phyloP scores from a whole-genome alignment of 2,797 vertebrate genomes.

The Lindbergichthys nudifrons region DNA sequence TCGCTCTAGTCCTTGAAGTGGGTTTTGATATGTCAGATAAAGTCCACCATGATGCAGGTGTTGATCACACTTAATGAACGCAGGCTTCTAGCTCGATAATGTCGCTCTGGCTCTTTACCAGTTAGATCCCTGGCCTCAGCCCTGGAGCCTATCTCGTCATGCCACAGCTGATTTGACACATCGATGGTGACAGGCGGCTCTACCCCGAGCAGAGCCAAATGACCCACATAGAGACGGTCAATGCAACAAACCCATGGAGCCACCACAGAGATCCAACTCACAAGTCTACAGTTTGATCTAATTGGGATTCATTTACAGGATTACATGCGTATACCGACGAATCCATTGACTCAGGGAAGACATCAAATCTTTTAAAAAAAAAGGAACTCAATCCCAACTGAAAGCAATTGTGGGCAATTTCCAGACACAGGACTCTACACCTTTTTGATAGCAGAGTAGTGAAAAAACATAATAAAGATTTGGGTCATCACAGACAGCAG shows the following conservation, averaged over 20 bases:
- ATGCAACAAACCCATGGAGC: neutral
- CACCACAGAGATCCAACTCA: neutral
- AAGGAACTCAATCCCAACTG: conserved; percentile 47
- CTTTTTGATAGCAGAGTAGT: conserved; percentile 34
- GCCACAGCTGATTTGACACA: conserved; percentile 67
- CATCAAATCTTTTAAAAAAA: neutral
- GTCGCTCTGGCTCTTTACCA: neutral
- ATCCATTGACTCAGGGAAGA: conserved; percentile 32
- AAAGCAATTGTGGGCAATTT: conserved; percentile 51
- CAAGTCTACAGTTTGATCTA: conserved; percentile 10
- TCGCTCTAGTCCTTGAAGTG: conserved; percentile 23
- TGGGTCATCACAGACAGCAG: conserved; percentile 70
- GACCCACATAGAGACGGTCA: conserved; percentile 60
- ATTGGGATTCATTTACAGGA: conserved; percentile 11
- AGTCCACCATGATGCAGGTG: conserved; percentile 27
- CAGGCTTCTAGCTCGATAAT: neutral
- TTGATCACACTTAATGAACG: conserved; percentile 26
- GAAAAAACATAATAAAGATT: conserved; percentile 62
- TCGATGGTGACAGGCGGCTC: conserved; percentile 58
- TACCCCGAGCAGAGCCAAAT: conserved; percentile 49
- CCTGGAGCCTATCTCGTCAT: conserved; percentile 30
- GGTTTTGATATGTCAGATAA: conserved; percentile 30
- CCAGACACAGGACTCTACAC: conserved; percentile 32
- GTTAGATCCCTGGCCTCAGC: conserved; percentile 31
- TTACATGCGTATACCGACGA: no score